Evolutionary conservation across 2,888 invertebrate genomes (phyloP).

Genomic region (Apotomis betuletana): DNA sequence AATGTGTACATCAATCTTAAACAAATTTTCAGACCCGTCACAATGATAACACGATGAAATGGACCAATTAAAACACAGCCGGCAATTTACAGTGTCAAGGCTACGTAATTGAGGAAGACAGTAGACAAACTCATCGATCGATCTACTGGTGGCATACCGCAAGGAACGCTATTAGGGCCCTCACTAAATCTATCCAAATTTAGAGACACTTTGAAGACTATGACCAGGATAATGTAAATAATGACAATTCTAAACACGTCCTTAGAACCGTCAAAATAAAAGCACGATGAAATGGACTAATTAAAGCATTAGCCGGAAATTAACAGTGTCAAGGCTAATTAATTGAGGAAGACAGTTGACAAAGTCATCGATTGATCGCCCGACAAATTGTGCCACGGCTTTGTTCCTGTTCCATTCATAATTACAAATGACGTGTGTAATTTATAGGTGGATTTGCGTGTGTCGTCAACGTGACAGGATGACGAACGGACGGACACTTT

Average conservation of each 20-base stretch:
- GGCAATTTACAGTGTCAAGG: no score
- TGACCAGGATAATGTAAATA: no score
- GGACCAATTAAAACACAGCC: no score
- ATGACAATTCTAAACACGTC: background rate
- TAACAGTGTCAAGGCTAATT: constrained; percentile 19
- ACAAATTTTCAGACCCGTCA: no score
- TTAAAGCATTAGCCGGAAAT: constrained; percentile 1
- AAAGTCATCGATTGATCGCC: constrained; percentile 10
- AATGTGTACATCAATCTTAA: no score
- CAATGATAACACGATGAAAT: no score
- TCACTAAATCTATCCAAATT: no score
- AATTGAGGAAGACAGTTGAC: constrained; percentile 23
- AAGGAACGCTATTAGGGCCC: no score
- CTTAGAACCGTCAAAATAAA: background rate
- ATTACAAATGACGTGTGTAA: background rate
- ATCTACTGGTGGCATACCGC: no score
- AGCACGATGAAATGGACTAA: background rate
- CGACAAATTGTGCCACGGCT: constrained; percentile 18
- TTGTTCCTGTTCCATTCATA: constrained; percentile 1
- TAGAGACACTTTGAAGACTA: no score
- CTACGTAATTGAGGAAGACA: no score
- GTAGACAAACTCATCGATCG: no score
- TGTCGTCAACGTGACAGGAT: background rate
- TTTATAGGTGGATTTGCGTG: background rate
- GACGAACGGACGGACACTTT: background rate